Percentiles rank a stretch among this genome's conserved stretches.
These are phyloP conservation scores for Beris chalybata DNA, from an alignment of 2,888 invertebrate genomes.

Conservation along the genomic window DNA sequence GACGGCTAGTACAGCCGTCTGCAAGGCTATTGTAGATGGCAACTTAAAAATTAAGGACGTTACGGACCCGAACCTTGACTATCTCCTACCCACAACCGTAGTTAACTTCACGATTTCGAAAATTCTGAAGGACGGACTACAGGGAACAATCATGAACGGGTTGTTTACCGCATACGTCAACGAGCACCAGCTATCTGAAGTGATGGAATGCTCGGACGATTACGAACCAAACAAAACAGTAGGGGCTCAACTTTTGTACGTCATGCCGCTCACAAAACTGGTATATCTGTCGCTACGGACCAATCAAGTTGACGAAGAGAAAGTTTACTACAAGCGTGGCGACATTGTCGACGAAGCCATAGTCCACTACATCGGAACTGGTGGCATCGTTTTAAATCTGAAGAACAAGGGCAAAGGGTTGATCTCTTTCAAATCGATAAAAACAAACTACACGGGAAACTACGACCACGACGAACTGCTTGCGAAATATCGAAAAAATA, in stretches of 20 bases:
- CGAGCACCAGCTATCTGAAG: constrained; percentile 52
- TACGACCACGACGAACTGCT: constrained; percentile 54
- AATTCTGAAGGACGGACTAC: constrained; percentile 56
- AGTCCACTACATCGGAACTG: constrained; percentile 56
- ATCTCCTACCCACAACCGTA: constrained; percentile 55
- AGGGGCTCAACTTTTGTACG: constrained; percentile 66
- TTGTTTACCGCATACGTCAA: constrained; percentile 55
- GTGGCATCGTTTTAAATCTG: constrained; percentile 53
- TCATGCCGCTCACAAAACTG: constrained; percentile 69
- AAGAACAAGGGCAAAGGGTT: constrained; percentile 50
- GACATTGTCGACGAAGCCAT: constrained; percentile 63
- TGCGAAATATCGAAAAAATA: constrained; percentile 51
- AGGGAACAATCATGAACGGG: constrained; percentile 56
- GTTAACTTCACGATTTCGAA: constrained; percentile 53
- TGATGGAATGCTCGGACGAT: constrained; percentile 52
- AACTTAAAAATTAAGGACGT: constrained; percentile 50
- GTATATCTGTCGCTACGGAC: constrained; percentile 62
- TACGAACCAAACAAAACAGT: constrained; percentile 58
- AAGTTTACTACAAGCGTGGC: constrained; percentile 56
- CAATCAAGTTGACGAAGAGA: constrained; percentile 3
- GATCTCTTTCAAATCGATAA: constrained; percentile 50
- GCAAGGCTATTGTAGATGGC: constrained; percentile 44
- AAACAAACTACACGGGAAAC: constrained; percentile 49
- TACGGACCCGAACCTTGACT: constrained; percentile 53
- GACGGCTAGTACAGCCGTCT: constrained; percentile 50